phyloP scores from a whole-genome alignment of 2,888 invertebrate species.

The Andrena fulva region DNA sequence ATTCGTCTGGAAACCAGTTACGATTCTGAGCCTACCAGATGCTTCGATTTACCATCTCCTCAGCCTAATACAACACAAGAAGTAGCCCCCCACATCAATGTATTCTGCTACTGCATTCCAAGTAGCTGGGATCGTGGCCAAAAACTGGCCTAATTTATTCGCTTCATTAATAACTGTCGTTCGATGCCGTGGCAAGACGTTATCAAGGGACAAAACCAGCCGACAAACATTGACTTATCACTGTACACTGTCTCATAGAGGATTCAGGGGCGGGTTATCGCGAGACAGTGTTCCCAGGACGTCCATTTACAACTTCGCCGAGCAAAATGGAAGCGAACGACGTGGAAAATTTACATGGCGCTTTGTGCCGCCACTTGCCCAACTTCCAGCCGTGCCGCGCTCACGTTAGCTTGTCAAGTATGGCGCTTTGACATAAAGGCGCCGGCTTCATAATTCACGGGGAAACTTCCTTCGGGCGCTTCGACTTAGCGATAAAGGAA shows the following conservation, averaged over 20 bases:
- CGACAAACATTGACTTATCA: conserved; percentile 60
- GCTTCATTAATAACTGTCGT: conserved; percentile 47
- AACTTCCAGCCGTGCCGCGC: conserved; percentile 55
- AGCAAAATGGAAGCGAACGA: conserved; percentile 71
- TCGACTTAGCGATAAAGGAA: conserved; percentile 55
- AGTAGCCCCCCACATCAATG: neutral
- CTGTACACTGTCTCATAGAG: conserved; percentile 50
- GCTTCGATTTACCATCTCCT: neutral
- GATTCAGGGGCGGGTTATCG: conserved; percentile 65
- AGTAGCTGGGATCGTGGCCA: neutral
- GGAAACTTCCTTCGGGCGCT: conserved; percentile 61
- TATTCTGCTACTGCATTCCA: neutral
- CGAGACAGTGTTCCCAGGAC: conserved; percentile 62
- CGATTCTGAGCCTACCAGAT: neutral
- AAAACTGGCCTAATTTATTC: conserved; percentile 36
- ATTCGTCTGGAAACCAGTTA: neutral
- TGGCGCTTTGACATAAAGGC: conserved; percentile 67
- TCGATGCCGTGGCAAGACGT: conserved; percentile 10
- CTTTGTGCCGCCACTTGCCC: conserved; percentile 65
- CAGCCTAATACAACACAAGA: neutral
- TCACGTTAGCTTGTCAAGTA: conserved; percentile 62
- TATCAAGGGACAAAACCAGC: conserved; percentile 44
- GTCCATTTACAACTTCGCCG: conserved; percentile 71
- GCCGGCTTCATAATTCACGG: conserved; percentile 68
- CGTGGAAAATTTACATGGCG: conserved; percentile 73